Conservation (phyloP, 2,888 invertebrate species). For the Hydraecia micacea region DNA sequence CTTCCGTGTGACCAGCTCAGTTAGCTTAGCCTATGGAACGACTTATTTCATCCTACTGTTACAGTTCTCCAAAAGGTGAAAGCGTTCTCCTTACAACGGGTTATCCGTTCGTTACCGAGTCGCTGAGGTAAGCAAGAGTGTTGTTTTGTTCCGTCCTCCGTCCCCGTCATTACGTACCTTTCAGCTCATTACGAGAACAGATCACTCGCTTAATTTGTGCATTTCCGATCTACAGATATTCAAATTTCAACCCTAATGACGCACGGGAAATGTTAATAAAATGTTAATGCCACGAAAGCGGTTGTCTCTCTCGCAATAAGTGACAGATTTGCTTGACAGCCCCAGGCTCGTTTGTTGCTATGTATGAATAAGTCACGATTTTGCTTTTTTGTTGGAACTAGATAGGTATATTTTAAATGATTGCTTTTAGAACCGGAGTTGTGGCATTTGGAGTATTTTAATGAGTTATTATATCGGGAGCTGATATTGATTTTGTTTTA, state of each 20-base stretch:
- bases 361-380: constrained; percentile 89
- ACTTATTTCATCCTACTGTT: neutral
- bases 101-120: constrained; percentile 78
- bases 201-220: constrained; percentile 90
- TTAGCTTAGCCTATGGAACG: neutral
- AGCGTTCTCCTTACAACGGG: constrained; percentile 72
- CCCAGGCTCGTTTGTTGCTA: constrained; percentile 84
- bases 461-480: constrained; percentile 62
- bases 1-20: neutral
- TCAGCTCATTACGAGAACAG: constrained; percentile 89
- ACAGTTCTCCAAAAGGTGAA: constrained; percentile 45
- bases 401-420: constrained; percentile 71
- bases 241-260: constrained; percentile 90
- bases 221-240: constrained; percentile 90
- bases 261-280: constrained; percentile 89
- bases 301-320: constrained; percentile 85
- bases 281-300: constrained; percentile 89
- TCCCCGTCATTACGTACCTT: constrained; percentile 87
- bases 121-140: constrained; percentile 86
- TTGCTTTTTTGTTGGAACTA: constrained; percentile 79
- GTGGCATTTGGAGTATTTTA: constrained; percentile 66
- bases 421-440: constrained; percentile 66
- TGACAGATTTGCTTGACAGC: constrained; percentile 90
- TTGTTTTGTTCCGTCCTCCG: constrained; percentile 85
- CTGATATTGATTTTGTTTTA: constrained; percentile 55